phyloP scores from a whole-genome alignment of 2,797 vertebrate genomes.

The Peromyscus nudipes region DNA sequence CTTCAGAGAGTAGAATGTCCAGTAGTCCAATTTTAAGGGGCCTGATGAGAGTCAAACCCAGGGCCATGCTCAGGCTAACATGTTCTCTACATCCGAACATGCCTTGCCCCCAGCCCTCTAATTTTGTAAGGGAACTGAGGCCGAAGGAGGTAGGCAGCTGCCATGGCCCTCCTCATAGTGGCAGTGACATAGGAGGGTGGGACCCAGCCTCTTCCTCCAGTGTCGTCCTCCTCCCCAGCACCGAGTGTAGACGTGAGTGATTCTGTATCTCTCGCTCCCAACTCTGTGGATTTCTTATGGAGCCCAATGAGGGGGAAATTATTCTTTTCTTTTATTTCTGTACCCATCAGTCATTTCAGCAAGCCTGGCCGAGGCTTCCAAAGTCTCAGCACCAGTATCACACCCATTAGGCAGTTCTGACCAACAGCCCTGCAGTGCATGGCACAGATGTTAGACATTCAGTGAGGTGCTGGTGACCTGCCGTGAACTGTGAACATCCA shows the following conservation, averaged over 20 bases:
- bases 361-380: background rate
- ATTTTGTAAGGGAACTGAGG: background rate
- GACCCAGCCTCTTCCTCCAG: background rate
- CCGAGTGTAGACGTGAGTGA: background rate
- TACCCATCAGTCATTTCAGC: conserved; percentile 42
- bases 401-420: background rate
- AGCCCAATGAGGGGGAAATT: background rate
- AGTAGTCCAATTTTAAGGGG: background rate
- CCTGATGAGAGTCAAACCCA: no score
- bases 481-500: background rate
- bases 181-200: background rate
- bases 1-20: background rate
- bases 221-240: background rate
- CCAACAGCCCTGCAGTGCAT: background rate
- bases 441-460: background rate
- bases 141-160: background rate
- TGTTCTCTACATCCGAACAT: background rate
- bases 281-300: background rate
- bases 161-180: background rate
- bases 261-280: background rate
- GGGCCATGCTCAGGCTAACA: background rate
- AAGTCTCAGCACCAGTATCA: background rate
- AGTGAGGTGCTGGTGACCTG: background rate
- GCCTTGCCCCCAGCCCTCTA: background rate
- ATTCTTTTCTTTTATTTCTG: background rate